Evolutionary conservation across 2,888 invertebrate species (phyloP).

Genomic region (Archaeoteleia sp.): DNA sequence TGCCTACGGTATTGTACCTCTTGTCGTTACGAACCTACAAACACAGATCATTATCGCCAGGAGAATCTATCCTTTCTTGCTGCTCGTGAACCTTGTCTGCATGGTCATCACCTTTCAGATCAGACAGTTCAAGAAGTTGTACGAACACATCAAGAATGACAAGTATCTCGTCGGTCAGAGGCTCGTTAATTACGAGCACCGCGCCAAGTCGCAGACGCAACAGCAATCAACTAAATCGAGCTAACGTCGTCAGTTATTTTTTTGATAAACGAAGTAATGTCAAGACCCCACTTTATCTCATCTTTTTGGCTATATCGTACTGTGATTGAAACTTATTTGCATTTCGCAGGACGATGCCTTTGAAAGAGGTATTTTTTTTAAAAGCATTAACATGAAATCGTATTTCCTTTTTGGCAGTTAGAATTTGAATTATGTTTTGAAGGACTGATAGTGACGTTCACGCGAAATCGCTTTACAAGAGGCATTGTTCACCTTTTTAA

Average conservation of each 20-base stretch:
- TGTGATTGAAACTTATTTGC: too few species aligned
- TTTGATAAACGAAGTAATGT: neutral
- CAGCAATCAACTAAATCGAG: slow-evolving; percentile 63
- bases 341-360: too few species aligned
- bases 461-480: too few species aligned
- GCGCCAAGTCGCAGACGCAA: slow-evolving; percentile 77
- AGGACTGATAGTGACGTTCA: too few species aligned
- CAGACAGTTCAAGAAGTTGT: slow-evolving; percentile 93
- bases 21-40: slow-evolving; percentile 80
- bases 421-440: too few species aligned
- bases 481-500: too few species aligned
- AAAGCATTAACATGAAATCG: too few species aligned
- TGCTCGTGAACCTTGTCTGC: slow-evolving; percentile 82
- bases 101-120: slow-evolving; percentile 89
- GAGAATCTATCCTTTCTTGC: slow-evolving; percentile 91
- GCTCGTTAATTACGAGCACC: slow-evolving; percentile 96
- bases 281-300: too few species aligned
- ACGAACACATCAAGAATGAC: slow-evolving; percentile 99
- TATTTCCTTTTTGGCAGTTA: too few species aligned
- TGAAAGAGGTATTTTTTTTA: too few species aligned
- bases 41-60: slow-evolving; percentile 86
- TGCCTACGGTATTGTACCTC: slow-evolving; percentile 85
- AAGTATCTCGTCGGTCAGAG: slow-evolving; percentile 98
- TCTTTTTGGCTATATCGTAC: too few species aligned
- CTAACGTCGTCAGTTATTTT: slow-evolving; percentile 53